A percentile compares a stretch with the other conserved stretches of the same genome.
Evolutionary conservation across 2,888 invertebrate genomes (phyloP).

Genomic region (Synergus umbraculus): DNA sequence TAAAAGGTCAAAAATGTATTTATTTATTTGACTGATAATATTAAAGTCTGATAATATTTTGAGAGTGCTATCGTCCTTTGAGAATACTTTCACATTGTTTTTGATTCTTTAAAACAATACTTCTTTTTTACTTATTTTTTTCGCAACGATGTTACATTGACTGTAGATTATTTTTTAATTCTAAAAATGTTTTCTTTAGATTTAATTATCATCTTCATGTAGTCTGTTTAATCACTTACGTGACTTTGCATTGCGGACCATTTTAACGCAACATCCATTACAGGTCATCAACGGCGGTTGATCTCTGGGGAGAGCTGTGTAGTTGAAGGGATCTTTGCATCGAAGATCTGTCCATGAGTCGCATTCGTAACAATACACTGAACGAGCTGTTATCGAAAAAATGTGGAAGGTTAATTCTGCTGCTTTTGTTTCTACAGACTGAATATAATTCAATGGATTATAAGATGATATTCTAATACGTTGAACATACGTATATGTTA

Average conservation of each 20-base stretch:
- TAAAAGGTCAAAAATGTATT: no score
- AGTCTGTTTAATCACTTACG: constrained; percentile 81
- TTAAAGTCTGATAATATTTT: no score
- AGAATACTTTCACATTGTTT: no score
- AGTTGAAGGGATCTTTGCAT: constrained; percentile 96
- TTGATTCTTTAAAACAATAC: no score
- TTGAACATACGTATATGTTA: no score
- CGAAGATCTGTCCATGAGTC: constrained; percentile 94
- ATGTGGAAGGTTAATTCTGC: constrained; percentile 25
- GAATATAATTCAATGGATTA: not conserved
- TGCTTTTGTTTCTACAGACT: not conserved
- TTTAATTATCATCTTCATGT: not conserved
- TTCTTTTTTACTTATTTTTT: no score
- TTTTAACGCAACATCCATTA: constrained; percentile 96
- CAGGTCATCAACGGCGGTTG: constrained; percentile 93
- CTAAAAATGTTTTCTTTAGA: not conserved
- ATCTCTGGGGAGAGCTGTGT: constrained; percentile 91
- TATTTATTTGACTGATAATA: no score
- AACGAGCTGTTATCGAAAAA: constrained; percentile 82
- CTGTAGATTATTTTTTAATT: not conserved
- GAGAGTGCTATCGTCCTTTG: no score
- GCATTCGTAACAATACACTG: constrained; percentile 96
- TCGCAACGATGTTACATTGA: no score
- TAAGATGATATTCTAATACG: no score
- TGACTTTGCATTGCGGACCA: constrained; percentile 94